Conservation (phyloP, 2,888 invertebrate species). For the Tenthredo mesomela region DNA sequence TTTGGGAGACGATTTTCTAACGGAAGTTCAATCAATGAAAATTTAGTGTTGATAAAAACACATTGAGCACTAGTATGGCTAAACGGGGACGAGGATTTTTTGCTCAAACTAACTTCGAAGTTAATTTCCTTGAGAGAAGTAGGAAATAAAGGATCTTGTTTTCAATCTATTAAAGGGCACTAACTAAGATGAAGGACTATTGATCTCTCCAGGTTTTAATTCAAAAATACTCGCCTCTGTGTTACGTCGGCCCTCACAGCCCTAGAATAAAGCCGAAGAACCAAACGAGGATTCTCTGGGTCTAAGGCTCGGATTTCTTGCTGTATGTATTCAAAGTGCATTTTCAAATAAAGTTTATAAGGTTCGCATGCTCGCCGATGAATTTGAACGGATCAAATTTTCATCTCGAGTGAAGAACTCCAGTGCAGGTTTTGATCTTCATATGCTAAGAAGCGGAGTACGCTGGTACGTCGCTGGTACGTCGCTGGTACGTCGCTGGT, state of each 20-base stretch:
- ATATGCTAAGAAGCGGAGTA: background rate
- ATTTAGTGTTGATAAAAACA: background rate
- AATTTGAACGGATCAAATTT: background rate
- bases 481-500: background rate
- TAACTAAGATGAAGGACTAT: conserved; percentile 9
- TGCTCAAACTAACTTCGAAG: background rate
- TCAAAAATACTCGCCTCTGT: background rate
- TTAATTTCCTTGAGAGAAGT: background rate
- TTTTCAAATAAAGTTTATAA: background rate
- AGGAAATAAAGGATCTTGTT: background rate
- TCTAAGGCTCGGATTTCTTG: background rate
- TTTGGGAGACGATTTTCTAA: background rate
- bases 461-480: too few species aligned
- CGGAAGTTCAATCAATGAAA: background rate
- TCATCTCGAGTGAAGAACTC: background rate
- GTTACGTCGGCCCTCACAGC: background rate
- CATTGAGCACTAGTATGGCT: background rate
- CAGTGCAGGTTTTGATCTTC: background rate
- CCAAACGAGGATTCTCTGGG: background rate
- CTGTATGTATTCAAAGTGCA: background rate
- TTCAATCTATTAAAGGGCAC: conserved; percentile 11
- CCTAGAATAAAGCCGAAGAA: background rate
- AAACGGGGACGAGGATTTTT: background rate
- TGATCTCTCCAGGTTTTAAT: conserved; percentile 4
- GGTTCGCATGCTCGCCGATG: background rate